Base-by-base conservation (phyloP, 2,888 invertebrate genomes). In the Pomacea canaliculata region DNA sequence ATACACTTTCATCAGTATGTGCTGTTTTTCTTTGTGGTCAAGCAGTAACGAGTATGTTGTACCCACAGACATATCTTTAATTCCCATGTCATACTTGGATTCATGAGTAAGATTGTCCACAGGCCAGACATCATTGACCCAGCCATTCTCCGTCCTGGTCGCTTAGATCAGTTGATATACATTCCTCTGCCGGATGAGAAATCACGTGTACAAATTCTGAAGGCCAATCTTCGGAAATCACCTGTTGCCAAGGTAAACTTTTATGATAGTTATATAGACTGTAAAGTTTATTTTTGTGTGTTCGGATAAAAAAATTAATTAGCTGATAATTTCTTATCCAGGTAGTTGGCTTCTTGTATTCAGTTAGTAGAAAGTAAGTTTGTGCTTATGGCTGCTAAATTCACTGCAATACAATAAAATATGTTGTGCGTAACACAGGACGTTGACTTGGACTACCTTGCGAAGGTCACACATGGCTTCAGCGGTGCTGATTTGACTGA, bases 131-230 rank as follows among this genome's bases (percentile, higher is more conserved):
- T 99, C 89, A 99, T 99, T 91, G 99, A 99, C 93, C 97, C 99
- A 77, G 99, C 99, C 77, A 99, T 99, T 91, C 93, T 99, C 83
- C 95, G 99, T 91, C 99, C 99, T 48, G 99, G 99, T 46, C 96
- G 99, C 89, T 93, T 99, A 78, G 99, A 99, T 94, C 99, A 99
- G 92, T 93, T 99, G 83, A 99, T 99, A 92, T 99, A 99, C 93
- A 99, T 99, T 93, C 99, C 99, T 88, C 93, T 99, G 91, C 99
- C 99, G 49, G 99, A 99, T 92, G 99, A 99, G 89, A 97, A 97
- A 92, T 99, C 99, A 0, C 95, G 99, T 86, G 95, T 97, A 92
- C 95, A 96, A 81, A 99, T 99, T 90, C 95, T 99, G 89, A 96
- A 95, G 91, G 97, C 99, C 75, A 97, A 97, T 91, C 93, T 99